phyloP scores from a whole-genome alignment of 2,113 vertebrate genomes.

The Oreamnos americanus region DNA sequence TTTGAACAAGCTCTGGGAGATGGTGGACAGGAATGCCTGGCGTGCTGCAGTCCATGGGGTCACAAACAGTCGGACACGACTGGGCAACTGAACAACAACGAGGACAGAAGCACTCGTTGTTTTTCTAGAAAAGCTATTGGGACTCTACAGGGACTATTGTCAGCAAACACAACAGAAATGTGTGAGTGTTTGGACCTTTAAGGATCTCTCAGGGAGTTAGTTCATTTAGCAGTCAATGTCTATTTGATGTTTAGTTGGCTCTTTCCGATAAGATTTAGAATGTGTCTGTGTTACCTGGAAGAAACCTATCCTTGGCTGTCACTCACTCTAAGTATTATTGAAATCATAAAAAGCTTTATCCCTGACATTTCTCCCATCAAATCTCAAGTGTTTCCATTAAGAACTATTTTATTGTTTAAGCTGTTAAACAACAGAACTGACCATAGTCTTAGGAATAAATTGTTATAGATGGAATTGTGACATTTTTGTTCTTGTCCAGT shows the following conservation, averaged over 20 bases:
- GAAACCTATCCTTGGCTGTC: background rate
- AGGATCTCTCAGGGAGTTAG: background rate
- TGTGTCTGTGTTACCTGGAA: background rate
- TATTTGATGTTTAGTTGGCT: background rate
- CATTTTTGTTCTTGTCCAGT: background rate
- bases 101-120: background rate
- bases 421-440: background rate
- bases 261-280: background rate
- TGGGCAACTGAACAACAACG: background rate
- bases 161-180: background rate
- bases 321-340: background rate
- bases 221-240: background rate
- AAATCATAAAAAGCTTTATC: background rate
- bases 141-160: background rate
- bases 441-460: background rate
- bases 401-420: background rate
- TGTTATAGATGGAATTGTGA: background rate
- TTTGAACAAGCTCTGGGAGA: background rate
- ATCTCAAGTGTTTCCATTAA: background rate
- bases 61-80: accelerated
- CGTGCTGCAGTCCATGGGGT: background rate
- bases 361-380: background rate
- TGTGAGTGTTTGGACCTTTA: background rate
- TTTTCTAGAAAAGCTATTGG: background rate
- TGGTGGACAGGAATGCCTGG: background rate